Base-by-base conservation (phyloP, 1,140 invertebrate genomes). In the Bactericera cockerelli region DNA sequence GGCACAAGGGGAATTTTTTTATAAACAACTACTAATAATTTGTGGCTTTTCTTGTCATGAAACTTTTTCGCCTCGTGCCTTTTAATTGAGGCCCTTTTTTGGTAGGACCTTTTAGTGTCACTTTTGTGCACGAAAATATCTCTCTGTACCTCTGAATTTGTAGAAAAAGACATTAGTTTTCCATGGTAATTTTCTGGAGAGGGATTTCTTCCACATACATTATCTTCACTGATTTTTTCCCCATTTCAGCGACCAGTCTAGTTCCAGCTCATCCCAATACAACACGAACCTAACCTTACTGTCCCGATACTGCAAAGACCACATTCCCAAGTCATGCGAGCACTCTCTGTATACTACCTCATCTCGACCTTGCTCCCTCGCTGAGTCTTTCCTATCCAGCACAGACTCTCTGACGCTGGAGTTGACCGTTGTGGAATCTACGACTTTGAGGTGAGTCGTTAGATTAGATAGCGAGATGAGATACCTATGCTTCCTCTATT, bases 361-460 rank as follows among this genome's bases (percentile, higher is more conserved):
- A 10, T 69, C 77, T 10, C 74, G 86, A 59, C 86, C 86, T 0
- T 92, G 88, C 65, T 81, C 81, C 1, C 74, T 87, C 1, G 79
- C 82, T 0, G 89, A 92, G 67, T 89, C 87, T 69, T 91, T 87
- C 67, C 75, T 92, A 1, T 89, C 87, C 0, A 81, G 80, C 55
- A 83, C 82, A 36, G 85, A 84, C 67, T 82, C 82, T 39, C 76
- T 90, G 58, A 90, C 87, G 1, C 73, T 92, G 53, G 86, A 89
- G 70, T 73, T 90, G 60, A 80, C 80, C 64, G 76, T 87, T 66
- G 78, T 82, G 19, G 86, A 89, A 68, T 85, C 86, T n/a, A 90
- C 88, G 0, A 85, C 84, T 24, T 77, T 91, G 16, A 86, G 81
- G 83, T 80, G 71, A 75, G 75, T 73, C 26, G 19, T 56, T 53